phyloP scores from a whole-genome alignment of 1,140 invertebrate genomes.

The Holcopasites calliopsidis region DNA sequence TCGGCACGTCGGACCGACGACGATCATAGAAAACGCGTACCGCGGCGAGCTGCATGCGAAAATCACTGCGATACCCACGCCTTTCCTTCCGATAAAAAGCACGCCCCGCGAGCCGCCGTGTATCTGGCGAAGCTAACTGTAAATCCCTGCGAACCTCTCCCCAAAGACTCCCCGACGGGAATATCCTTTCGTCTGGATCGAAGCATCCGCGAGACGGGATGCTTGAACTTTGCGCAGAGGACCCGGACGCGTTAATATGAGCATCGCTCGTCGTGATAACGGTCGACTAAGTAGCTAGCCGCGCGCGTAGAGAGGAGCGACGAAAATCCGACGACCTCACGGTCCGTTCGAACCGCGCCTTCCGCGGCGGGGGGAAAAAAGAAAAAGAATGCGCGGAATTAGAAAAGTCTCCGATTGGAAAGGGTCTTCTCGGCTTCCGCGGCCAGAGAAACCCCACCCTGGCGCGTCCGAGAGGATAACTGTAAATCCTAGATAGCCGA shows the following conservation, averaged over 20 bases:
- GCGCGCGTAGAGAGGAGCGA: not conserved
- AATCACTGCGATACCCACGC: slow-evolving; percentile 27
- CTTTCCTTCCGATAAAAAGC: slow-evolving; percentile 15
- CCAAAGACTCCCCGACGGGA: not conserved
- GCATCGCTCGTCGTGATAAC: slow-evolving; percentile 9
- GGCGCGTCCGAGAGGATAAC: slow-evolving; percentile 33
- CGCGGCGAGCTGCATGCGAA: not conserved
- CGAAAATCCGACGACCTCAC: not conserved
- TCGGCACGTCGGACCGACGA: not conserved
- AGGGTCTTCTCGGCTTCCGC: not conserved
- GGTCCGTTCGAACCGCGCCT: slow-evolving; percentile 11
- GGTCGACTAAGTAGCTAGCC: not conserved
- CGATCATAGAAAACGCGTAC: not conserved
- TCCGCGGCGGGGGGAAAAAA: not conserved
- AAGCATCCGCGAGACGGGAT: not conserved
- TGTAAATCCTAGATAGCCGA: slow-evolving; percentile 41
- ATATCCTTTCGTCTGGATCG: not conserved
- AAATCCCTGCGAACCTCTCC: slow-evolving; percentile 10
- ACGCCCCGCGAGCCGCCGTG: not conserved
- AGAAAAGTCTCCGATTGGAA: slow-evolving; percentile 5
- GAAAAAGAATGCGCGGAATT: slow-evolving; percentile 18
- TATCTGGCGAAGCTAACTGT: slow-evolving; percentile 36
- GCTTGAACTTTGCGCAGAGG: not conserved
- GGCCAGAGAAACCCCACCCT: not conserved
- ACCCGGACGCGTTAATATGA: slow-evolving; percentile 4